Base-by-base conservation (phyloP, 2,113 vertebrate genomes). In the Rhizomys pruinosus region DNA sequence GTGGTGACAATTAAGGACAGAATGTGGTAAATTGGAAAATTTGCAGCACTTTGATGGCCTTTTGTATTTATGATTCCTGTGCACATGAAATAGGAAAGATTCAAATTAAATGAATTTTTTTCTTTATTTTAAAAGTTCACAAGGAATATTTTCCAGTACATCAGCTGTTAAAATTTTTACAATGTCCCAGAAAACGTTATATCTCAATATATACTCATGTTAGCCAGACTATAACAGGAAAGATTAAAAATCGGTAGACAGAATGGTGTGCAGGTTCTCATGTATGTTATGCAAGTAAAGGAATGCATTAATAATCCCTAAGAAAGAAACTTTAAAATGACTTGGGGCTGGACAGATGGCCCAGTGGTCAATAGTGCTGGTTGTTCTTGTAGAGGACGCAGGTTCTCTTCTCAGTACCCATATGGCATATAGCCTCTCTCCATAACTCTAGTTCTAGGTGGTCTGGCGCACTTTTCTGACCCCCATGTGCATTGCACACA, bases 111-210 rank as follows among this genome's bases (percentile, higher is more conserved):
- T 37, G 37, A 80, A 61, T 17, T 20, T 64, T 85, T 81, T n/a
- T 52, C 47, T n/a, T n/a, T n/a, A n/a, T 85, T 86, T 85, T 63
- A 32, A 84, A 68, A 72, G 42, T 19, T 77, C 61, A 47, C 44
- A 78, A 44, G 37, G 3, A 92, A 92, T 34, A 71, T 74, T 68
- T 85, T 84, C 72, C 88, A n/a, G 39, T 22, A 61, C 74, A 42
- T 84, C 88, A 85, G 47, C 23, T 92, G 94, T 63, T 74, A 74
- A 9, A 95, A 79, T 47, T 22, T 79, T 63, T 74, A 74, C 9
- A 95, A 79, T 47, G 15, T 79, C 52, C 17, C 57, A 90, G 74
- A 91, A 85, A 42, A 42, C 47, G n/a, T n/a, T 44, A 68, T 37
- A 55, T 72, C 11, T 34, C 47, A 80, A 80, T 3, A 74, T 92